phyloP scores from a whole-genome alignment of 2,888 invertebrate genomes.

The Cephus spinipes region DNA sequence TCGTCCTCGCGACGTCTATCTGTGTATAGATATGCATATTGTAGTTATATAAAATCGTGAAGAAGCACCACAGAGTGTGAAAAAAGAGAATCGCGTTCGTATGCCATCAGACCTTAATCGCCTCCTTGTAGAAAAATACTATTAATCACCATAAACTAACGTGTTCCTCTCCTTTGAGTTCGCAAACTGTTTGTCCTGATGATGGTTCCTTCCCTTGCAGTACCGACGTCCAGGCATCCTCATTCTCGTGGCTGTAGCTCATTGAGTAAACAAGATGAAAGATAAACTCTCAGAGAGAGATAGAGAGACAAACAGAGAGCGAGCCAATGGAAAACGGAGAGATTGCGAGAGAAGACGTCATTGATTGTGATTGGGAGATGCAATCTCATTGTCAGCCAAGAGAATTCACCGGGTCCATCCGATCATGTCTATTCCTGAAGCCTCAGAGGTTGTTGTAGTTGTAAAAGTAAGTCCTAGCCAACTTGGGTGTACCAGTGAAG shows the following conservation, averaged over 20 bases:
- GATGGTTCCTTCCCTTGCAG: not conserved
- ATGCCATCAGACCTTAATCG: not conserved
- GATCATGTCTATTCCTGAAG: conserved; percentile 4
- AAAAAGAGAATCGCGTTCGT: conserved; percentile 8
- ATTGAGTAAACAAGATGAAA: not conserved
- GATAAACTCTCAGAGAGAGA: not conserved
- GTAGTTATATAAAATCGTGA: conserved; percentile 43
- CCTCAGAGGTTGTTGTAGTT: conserved; percentile 41
- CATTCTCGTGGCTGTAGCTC: not conserved
- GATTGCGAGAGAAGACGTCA: not conserved
- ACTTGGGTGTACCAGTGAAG: conserved; percentile 46
- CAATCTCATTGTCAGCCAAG: not conserved
- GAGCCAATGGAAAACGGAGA: not conserved
- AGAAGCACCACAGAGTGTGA: conserved; percentile 43
- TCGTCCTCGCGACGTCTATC: not conserved
- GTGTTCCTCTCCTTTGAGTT: not conserved
- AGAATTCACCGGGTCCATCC: conserved; percentile 5
- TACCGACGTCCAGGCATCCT: not conserved
- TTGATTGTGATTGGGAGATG: not conserved
- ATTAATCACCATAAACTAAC: conserved; percentile 28
- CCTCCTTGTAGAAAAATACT: conserved; percentile 51
- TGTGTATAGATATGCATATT: not conserved
- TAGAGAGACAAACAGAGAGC: too few relatives aligned
- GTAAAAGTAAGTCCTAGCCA: conserved; percentile 56
- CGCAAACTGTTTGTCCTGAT: not conserved